These are phyloP conservation scores for Synergus laeviventris DNA, from an alignment of 2,888 invertebrate species.

Conservation along the genomic window DNA sequence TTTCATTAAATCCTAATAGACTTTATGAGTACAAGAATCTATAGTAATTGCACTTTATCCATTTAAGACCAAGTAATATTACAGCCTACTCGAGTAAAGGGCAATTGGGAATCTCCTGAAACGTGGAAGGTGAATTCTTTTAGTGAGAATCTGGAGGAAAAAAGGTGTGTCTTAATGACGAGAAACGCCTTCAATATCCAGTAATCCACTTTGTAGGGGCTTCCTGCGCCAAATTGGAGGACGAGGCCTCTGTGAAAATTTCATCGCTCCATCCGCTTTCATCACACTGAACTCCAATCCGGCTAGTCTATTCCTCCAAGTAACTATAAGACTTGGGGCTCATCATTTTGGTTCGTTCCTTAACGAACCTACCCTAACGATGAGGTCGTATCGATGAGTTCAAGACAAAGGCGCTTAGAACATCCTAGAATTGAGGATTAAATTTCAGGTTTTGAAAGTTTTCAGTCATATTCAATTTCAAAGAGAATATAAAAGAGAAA, in stretches of 20 bases:
- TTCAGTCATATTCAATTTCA: background rate
- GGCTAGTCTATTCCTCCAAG: constrained; percentile 23
- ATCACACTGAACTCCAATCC: constrained; percentile 24
- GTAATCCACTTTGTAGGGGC: constrained; percentile 37
- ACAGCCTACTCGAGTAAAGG: constrained; percentile 7
- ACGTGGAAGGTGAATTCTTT: constrained; percentile 7
- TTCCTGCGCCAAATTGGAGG: constrained; percentile 35
- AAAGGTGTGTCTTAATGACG: constrained; percentile 39
- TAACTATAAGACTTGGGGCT: background rate
- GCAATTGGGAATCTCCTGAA: constrained; percentile 19
- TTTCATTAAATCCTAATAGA: background rate
- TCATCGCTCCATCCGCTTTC: constrained; percentile 34
- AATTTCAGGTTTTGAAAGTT: background rate
- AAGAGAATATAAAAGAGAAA: background rate
- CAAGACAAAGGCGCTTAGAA: background rate
- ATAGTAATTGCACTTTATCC: background rate
- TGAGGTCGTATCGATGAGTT: background rate
- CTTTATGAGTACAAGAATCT: background rate
- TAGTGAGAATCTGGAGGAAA: background rate
- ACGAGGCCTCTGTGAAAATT: constrained; percentile 40
- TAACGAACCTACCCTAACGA: constrained; percentile 21
- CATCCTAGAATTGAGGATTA: background rate
- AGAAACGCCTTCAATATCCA: constrained; percentile 34
- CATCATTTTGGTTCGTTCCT: background rate
- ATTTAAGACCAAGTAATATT: background rate